Conservation (phyloP, 2,113 vertebrate genomes). For the Heterocephalus glaber region DNA sequence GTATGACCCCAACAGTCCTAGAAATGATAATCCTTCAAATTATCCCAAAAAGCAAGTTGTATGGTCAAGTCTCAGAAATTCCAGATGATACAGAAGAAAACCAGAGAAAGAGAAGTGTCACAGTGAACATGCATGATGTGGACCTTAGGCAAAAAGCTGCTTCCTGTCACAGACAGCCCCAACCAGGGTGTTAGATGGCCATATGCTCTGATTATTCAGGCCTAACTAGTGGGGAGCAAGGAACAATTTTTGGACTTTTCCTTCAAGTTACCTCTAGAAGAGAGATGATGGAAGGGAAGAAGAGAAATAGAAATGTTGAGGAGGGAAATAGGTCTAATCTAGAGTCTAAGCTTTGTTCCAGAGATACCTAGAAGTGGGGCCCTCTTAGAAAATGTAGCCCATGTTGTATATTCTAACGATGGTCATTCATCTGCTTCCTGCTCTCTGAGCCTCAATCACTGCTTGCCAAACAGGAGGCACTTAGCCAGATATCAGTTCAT, state of each 20-base stretch:
- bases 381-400: neutral
- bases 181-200: neutral
- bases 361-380: neutral
- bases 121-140: neutral
- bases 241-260: neutral
- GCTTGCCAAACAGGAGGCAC: neutral
- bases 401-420: neutral
- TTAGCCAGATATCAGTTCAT: neutral
- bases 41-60: neutral
- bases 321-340: neutral
- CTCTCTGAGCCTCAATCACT: neutral
- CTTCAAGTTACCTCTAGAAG: neutral
- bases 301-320: neutral
- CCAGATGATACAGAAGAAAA: neutral
- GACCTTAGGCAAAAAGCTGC: neutral
- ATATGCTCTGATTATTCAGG: neutral
- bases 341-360: neutral
- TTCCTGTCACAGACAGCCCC: neutral
- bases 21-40: neutral
- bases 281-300: neutral
- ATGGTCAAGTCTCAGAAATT: neutral
- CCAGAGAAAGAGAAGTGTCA: neutral
- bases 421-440: neutral
- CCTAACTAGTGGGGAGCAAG: neutral
- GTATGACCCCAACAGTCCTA: neutral